Percentiles rank a stretch among this genome's conserved stretches.
Evolutionary conservation across 2,797 vertebrate species (phyloP).

Genomic region (Peromyscus nudipes): DNA sequence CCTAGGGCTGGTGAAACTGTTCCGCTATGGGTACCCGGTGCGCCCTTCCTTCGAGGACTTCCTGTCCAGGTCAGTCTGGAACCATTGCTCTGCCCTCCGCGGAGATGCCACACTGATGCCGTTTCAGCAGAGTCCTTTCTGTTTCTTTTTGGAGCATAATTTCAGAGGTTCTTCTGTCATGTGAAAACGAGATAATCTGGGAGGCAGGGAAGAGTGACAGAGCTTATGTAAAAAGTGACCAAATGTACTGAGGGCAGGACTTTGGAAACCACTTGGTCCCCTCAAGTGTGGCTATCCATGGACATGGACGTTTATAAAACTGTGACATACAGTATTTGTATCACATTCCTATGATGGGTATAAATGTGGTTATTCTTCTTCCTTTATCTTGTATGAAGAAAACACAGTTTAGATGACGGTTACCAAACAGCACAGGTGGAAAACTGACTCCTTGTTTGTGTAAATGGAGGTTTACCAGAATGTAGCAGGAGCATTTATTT

Average conservation of each 20-base stretch:
- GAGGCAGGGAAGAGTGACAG: not conserved
- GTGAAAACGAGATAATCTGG: not conserved
- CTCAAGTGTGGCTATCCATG: not conserved
- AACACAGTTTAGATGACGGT: not conserved
- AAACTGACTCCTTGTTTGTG: not conserved
- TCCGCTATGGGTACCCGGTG: conserved; percentile 95
- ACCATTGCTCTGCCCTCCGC: not conserved
- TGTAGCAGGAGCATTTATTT: not conserved
- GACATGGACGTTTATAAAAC: not conserved
- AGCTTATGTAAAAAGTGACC: not conserved
- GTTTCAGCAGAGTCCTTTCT: not conserved
- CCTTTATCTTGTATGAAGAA: not conserved
- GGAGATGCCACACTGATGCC: not conserved
- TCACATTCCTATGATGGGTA: not conserved
- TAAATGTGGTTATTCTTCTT: not conserved
- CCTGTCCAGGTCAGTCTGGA: conserved; percentile 92
- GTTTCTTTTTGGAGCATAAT: not conserved
- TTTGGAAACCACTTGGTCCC: not conserved
- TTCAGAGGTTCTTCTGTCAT: not conserved
- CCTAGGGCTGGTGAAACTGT: conserved; percentile 96
- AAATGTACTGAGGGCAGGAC: not conserved
- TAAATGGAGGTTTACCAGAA: not conserved
- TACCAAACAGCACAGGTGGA: not conserved
- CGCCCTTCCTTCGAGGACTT: conserved; percentile 94
- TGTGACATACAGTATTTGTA: not conserved